Percentiles rank a stretch among this genome's conserved stretches.
These are phyloP conservation scores for Drosophila santomea DNA, from an alignment of 1,140 invertebrate genomes.

Conservation along the genomic window DNA sequence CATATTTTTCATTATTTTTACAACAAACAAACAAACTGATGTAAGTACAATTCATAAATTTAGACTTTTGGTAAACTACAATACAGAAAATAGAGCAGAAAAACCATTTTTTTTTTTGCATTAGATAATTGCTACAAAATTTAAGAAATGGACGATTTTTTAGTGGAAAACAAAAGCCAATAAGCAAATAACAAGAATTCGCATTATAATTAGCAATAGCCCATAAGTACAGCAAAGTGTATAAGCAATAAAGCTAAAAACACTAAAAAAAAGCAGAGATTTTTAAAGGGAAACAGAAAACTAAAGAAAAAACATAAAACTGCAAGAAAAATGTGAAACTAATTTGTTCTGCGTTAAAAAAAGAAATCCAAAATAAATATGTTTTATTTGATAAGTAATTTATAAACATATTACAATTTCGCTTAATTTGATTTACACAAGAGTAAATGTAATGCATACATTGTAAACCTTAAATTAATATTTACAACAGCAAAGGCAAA, in stretches of 20 bases:
- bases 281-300: constrained; percentile 54
- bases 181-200: constrained; percentile 69
- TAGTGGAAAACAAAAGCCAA: constrained; percentile 57
- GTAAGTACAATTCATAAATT: constrained; percentile 70
- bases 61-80: constrained; percentile 42
- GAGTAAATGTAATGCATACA: constrained; percentile 32
- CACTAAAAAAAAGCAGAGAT: constrained; percentile 28
- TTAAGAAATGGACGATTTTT: constrained; percentile 27
- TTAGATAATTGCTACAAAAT: constrained; percentile 48
- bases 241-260: constrained; percentile 64
- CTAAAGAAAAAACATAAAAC: constrained; percentile 50
- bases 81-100: constrained; percentile 39
- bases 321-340: constrained; percentile 43
- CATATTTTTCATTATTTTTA: constrained; percentile 64
- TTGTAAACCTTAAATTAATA: constrained; percentile 57
- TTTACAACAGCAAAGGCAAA: constrained; percentile 36
- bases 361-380: constrained; percentile 47
- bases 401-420: constrained; percentile 38
- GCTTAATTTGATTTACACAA: constrained; percentile 53
- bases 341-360: constrained; percentile 47
- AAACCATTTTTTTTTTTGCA: constrained; percentile 58
- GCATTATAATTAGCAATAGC: constrained; percentile 80
- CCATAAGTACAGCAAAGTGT: constrained; percentile 72
- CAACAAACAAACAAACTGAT: constrained; percentile 67
- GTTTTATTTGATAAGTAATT: constrained; percentile 58